Base-by-base conservation (phyloP, 2,888 invertebrate genomes). In the Agonum fuliginosum region DNA sequence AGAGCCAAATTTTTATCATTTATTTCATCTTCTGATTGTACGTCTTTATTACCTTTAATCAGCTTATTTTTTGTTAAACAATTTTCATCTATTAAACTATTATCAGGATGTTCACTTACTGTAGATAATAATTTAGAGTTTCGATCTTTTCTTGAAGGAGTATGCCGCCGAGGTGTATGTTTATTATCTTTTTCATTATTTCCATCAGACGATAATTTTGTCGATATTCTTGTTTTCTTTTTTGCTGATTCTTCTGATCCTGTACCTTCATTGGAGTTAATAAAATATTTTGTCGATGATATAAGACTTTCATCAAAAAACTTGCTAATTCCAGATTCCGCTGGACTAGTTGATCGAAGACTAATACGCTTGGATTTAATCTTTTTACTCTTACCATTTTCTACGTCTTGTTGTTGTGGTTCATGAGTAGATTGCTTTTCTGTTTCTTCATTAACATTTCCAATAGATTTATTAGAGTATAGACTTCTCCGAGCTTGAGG, bases 301-400 rank as follows among this genome's bases (percentile, higher is more conserved):
- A 74, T 74, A 24, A 74, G 19, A 43, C 74, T 74, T 10, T 54
- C 62, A 10, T 74, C 74, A 43, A 65, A 74, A 22, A 62, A 74
- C 12, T 74, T 37, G 46, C 74, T 74, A 4, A 43, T 20, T 4
- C 22, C 24, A 19, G 65, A 65, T 27, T 73, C 73, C 12, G 62
- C 6, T 30, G 58, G 58, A 30, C 58, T 62, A 19, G 30, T 62
- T 4, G 58, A 62, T 17, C 14, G 27, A 6, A 30, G 30, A 62
- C 58, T 62, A 8, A 30, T 27, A 1, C 58, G 27, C 30, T 62
- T 62, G 8, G 27, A n/a, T 10, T n/a, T 27, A 6, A 30, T 67
- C 41, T 20, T 67, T 67, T 41, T 10, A 22, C 20, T 67, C 19
- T 19, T 41, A 54, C 10, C 19, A 3, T 22, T 54, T 19, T 20